Base-by-base conservation (phyloP, 2,797 vertebrate genomes). In the Chloroceryle inda region DNA sequence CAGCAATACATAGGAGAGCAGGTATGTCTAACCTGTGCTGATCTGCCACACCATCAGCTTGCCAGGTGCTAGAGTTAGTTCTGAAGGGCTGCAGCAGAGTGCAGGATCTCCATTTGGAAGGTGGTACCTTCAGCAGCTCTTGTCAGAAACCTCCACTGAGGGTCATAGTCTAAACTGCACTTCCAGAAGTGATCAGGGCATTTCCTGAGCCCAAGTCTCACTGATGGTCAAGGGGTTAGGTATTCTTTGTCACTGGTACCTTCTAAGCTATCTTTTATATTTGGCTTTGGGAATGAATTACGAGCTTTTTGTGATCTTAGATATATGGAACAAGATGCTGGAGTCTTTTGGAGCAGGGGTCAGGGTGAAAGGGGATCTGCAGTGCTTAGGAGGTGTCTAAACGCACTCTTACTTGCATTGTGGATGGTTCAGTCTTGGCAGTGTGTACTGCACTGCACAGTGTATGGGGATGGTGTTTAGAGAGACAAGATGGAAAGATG, bases 121-220 rank as follows among this genome's bases (percentile, higher is more conserved):
- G 20, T 63, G 29, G 0, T 85, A 40, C n/a, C 55, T 77, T 50
- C 24, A 45, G 53, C 44, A 84, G 1, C 53, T 5, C 22, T 10
- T 4, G 0, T 72, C 66, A 2, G 2, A 82, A 73, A 59, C 40
- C 29, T 68, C 47, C 23, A 0, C 5, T 19, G 26, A 10, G 35
- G 18, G 1, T 71, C 29, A 13, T 3, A 35, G 49, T n/a, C 52
- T 59, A 29, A 74, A 33, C 19, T 59, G 3, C 38, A 17, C 20
- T 91, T 71, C 26, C 23, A n/a, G 52, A 73, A 89, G 26, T 13
- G 21, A 18, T 64, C 7, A 5, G 23, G 52, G 21, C 11, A 16
- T 82, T 87, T 92, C 5, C 5, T n/a, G 37, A 89, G 47, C 33
- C 49, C 23, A 38, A 1, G 38, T 69, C 38, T 77, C 20, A 27